These are phyloP conservation scores for Spatula clypeata DNA, from an alignment of 2,797 vertebrate genomes.

Conservation along the genomic window DNA sequence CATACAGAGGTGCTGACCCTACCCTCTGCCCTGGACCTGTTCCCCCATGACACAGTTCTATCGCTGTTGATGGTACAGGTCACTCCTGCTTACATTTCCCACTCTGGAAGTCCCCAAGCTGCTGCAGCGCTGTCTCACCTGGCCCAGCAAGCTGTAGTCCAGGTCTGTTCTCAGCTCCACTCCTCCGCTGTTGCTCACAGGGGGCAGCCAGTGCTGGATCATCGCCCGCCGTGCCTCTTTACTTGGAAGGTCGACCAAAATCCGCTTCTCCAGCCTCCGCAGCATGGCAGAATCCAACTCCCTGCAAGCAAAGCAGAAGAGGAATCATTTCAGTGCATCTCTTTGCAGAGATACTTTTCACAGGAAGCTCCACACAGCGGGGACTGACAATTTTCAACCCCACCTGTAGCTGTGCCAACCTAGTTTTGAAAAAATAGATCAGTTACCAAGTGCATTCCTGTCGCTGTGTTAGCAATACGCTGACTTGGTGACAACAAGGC, in stretches of 20 bases:
- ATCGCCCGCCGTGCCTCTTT: constrained; percentile 89
- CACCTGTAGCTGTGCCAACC: background rate
- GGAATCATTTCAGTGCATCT: fast-evolving
- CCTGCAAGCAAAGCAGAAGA: constrained; percentile 81
- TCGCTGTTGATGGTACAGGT: fast-evolving
- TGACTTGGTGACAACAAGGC: background rate
- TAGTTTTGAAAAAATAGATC: background rate
- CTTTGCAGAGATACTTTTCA: fast-evolving
- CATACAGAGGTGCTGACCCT: background rate
- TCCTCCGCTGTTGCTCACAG: constrained; percentile 85
- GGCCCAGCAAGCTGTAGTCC: constrained; percentile 88
- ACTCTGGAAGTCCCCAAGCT: background rate
- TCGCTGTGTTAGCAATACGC: fast-evolving
- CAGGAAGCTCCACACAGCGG: background rate
- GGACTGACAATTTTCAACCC: background rate
- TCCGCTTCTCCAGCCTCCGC: constrained; percentile 94
- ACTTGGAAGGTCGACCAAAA: constrained; percentile 92
- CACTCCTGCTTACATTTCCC: fast-evolving
- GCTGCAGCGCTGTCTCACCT: constrained; percentile 77
- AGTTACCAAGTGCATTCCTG: background rate
- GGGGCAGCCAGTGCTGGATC: constrained; percentile 94
- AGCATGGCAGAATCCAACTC: constrained; percentile 95
- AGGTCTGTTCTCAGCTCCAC: constrained; percentile 89
- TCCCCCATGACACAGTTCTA: background rate
- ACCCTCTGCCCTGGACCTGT: background rate